A percentile compares a stretch with the other conserved stretches of the same genome.
Conservation (phyloP, 2,888 invertebrate species). For the Vanessa cardui region DNA sequence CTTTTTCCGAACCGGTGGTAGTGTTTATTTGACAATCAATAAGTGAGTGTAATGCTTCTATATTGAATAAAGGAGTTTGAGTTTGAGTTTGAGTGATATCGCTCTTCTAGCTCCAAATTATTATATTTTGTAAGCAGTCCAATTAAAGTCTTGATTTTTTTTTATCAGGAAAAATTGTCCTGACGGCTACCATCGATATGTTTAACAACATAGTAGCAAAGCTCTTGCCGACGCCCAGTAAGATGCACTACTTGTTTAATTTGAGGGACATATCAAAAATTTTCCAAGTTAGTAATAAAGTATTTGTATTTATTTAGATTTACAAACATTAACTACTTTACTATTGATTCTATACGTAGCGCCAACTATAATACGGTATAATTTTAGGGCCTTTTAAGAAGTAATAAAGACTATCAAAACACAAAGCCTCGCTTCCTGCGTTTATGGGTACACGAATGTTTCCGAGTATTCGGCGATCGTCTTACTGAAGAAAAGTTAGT, state of each 20-base stretch:
- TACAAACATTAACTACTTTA: not conserved
- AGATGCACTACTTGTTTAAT: conserved; percentile 95
- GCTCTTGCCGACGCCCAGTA: conserved; percentile 93
- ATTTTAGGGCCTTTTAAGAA: conserved; percentile 88
- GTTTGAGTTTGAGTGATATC: no score
- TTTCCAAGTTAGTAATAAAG: conserved; percentile 68
- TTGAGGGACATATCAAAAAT: conserved; percentile 94
- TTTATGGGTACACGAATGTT: conserved; percentile 94
- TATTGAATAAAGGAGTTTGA: no score
- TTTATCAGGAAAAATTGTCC: conserved; percentile 83
- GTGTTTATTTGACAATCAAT: no score
- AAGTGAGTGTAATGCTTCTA: no score
- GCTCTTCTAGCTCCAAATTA: not conserved
- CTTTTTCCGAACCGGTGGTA: no score
- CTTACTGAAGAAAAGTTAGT: conserved; percentile 88
- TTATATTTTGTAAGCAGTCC: not conserved
- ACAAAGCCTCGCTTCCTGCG: conserved; percentile 87
- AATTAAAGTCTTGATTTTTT: not conserved
- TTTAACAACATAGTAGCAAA: conserved; percentile 88
- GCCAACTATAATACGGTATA: not conserved
- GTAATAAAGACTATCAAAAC: conserved; percentile 89
- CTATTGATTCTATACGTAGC: not conserved
- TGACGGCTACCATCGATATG: conserved; percentile 89
- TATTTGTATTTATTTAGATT: not conserved
- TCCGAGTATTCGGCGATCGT: conserved; percentile 92